A percentile compares a stretch with the other conserved stretches of the same genome.
phyloP scores from a whole-genome alignment of 2,113 vertebrate species.

The Ailuropoda melanoleuca region DNA sequence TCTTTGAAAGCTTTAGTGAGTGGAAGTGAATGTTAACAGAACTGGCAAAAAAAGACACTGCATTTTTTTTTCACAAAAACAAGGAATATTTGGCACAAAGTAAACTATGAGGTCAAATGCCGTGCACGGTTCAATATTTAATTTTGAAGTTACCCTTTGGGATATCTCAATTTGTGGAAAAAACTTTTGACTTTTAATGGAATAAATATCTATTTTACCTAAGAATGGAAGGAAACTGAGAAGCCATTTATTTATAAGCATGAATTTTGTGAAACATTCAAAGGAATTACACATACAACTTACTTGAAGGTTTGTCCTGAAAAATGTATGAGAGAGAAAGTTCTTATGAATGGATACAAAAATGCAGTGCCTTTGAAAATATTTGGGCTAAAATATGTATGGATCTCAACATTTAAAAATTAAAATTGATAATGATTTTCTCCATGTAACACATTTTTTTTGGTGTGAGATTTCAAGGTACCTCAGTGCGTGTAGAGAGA shows the following conservation, averaged over 20 bases:
- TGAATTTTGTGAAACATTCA: background rate
- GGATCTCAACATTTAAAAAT: background rate
- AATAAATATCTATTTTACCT: background rate
- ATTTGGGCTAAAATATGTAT: background rate
- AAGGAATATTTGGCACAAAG: background rate
- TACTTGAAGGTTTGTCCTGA: background rate
- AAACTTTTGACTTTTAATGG: background rate
- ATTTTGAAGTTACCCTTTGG: background rate
- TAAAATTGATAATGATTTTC: background rate
- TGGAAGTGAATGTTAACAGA: background rate
- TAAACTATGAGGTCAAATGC: background rate
- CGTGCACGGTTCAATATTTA: background rate
- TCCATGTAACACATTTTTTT: background rate
- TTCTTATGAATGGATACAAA: background rate
- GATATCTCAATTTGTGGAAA: background rate
- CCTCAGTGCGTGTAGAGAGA: background rate
- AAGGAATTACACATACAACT: background rate
- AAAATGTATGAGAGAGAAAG: background rate
- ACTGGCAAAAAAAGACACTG: background rate
- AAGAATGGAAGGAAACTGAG: background rate
- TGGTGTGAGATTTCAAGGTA: background rate
- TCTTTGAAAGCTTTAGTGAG: background rate
- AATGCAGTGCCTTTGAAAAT: background rate
- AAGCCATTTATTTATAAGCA: background rate
- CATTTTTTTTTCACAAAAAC: background rate